A percentile compares a stretch with the other conserved stretches of the same genome.
Conservation (phyloP, 2,113 vertebrate genomes). For the Formicarius rufipectus region DNA sequence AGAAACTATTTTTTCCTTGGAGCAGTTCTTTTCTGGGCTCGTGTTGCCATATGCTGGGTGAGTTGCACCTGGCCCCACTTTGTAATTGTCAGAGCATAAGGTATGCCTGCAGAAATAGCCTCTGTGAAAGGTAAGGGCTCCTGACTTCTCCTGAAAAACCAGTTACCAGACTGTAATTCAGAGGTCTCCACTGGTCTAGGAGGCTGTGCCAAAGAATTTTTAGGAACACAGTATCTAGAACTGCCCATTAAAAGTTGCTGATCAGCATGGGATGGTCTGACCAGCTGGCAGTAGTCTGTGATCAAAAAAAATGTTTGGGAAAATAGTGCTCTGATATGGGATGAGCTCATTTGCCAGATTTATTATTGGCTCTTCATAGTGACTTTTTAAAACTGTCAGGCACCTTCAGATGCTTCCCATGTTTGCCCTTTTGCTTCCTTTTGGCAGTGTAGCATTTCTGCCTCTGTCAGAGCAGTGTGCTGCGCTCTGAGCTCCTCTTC, state of each 20-base stretch:
- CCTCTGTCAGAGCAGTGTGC: not conserved
- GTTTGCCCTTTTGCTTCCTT: not conserved
- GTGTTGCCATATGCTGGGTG: not conserved
- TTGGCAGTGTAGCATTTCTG: not conserved
- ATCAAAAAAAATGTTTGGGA: not conserved
- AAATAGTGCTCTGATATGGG: not conserved
- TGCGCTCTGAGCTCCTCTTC: not conserved
- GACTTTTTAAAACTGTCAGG: not conserved
- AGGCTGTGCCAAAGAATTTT: not conserved
- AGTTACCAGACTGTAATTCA: not conserved
- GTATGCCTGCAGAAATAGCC: not conserved
- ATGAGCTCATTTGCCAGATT: not conserved
- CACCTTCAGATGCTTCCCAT: not conserved
- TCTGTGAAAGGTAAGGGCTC: not conserved
- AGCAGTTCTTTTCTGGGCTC: not conserved
- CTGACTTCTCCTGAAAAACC: not conserved
- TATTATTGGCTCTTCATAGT: not conserved
- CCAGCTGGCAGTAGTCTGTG: not conserved
- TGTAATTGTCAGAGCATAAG: not conserved
- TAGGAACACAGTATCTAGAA: not conserved
- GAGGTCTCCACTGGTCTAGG: not conserved
- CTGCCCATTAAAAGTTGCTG: not conserved
- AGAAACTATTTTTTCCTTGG: not conserved
- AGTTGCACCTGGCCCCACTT: not conserved
- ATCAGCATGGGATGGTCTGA: not conserved